These are phyloP conservation scores for Ladona fulva DNA, from an alignment of 1,140 invertebrate genomes.

Conservation along the genomic window DNA sequence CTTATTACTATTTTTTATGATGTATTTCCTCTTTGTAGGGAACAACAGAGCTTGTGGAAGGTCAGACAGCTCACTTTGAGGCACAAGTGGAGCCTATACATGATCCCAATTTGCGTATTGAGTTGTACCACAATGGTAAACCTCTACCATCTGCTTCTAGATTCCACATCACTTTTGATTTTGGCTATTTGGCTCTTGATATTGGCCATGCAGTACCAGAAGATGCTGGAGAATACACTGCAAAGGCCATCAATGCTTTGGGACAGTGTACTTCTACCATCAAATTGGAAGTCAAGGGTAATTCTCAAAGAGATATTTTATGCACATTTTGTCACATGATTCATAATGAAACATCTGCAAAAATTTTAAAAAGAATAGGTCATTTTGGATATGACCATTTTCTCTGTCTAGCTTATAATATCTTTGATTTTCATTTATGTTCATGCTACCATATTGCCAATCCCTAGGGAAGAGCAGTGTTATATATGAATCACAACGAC, in stretches of 20 bases:
- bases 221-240: constrained; percentile 90
- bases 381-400: no score
- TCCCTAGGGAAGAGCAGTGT: constrained; percentile 77
- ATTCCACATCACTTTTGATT: constrained; percentile 90
- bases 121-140: constrained; percentile 87
- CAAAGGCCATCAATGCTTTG: constrained; percentile 76
- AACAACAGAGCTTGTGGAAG: constrained; percentile 74
- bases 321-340: no score
- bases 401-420: no score
- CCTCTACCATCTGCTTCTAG: constrained; percentile 74
- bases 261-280: constrained; percentile 79
- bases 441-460: no score
- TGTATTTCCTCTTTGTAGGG: constrained; percentile 42
- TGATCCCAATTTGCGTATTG: constrained; percentile 80
- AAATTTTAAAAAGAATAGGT: no score
- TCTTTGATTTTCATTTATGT: no score
- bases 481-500: constrained; percentile 88
- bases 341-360: no score
- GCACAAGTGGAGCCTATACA: constrained; percentile 85
- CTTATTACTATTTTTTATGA: no score
- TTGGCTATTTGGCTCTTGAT: constrained; percentile 89
- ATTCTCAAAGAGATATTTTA: constrained; percentile 13
- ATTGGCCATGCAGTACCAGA: constrained; percentile 82
- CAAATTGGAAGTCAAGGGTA: constrained; percentile 54
- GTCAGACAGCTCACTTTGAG: constrained; percentile 82